Percentiles rank a stretch among this genome's conserved stretches.
phyloP scores from a whole-genome alignment of 1,140 invertebrate genomes.

The Procambarus virginalis region DNA sequence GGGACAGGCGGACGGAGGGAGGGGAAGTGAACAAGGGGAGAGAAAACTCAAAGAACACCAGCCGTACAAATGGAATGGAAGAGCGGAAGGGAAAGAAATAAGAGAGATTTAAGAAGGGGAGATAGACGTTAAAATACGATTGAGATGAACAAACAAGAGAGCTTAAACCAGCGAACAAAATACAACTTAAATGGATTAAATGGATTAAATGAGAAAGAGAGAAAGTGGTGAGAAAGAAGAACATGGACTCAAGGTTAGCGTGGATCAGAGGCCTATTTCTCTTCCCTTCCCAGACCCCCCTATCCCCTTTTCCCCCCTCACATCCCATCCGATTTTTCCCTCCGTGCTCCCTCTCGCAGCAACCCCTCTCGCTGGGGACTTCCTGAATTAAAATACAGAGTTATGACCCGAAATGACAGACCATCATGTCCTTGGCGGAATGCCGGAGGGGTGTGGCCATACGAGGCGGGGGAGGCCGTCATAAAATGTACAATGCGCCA shows the following conservation, averaged over 20 bases:
- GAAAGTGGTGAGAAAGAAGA: not conserved
- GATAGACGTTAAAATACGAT: no score
- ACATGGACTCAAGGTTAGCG: no score
- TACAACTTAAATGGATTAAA: not conserved
- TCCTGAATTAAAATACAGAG: constrained; percentile 28
- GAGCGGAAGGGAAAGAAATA: not conserved
- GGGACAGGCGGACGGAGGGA: not conserved
- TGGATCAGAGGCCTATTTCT: no score
- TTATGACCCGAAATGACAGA: constrained; percentile 27
- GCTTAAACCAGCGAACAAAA: no score
- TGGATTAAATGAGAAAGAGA: no score
- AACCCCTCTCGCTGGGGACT: not conserved
- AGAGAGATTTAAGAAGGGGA: not conserved
- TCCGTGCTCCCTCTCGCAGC: no score
- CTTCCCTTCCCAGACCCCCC: no score
- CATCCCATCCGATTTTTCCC: not conserved
- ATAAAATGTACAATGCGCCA: not conserved
- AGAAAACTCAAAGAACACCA: no score
- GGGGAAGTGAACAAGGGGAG: not conserved
- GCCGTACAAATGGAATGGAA: not conserved
- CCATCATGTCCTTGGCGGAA: not conserved
- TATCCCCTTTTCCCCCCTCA: not conserved
- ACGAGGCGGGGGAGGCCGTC: not conserved
- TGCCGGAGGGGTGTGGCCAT: no score
- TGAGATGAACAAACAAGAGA: no score